These are phyloP conservation scores for Thinocorus orbignyianus DNA, from an alignment of 2,113 vertebrate species.

Conservation along the genomic window DNA sequence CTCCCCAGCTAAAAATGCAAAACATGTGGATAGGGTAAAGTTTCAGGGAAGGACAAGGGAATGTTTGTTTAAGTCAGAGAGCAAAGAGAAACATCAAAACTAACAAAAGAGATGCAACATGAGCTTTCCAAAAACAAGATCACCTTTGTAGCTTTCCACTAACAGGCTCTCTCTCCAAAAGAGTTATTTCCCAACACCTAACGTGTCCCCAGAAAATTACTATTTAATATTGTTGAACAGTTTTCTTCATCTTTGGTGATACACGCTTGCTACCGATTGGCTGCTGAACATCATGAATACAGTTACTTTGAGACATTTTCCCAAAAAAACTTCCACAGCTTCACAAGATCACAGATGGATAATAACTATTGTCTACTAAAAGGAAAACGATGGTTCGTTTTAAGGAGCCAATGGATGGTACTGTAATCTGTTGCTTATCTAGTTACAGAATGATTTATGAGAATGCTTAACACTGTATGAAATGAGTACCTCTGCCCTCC, in stretches of 20 bases:
- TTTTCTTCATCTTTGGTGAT: neutral
- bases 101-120: neutral
- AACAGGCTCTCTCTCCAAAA: neutral
- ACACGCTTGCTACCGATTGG: neutral
- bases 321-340: neutral
- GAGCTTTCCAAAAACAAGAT: neutral
- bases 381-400: neutral
- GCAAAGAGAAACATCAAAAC: slow-evolving; percentile 20
- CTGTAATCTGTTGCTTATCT: neutral
- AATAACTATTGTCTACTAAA: neutral
- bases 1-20: neutral
- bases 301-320: neutral
- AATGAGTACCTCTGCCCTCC: neutral
- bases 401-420: neutral
- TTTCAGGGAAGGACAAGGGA: slow-evolving; percentile 18
- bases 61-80: slow-evolving; percentile 52
- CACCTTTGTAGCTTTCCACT: neutral
- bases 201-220: neutral
- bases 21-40: neutral
- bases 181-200: neutral
- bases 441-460: neutral
- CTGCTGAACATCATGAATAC: neutral
- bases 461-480: neutral
- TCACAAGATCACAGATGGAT: neutral
- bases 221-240: neutral